Evolutionary conservation across 2,113 vertebrate genomes (phyloP).

Genomic region (human (Homo sapiens)): GRCh38 chr1:100020001-100020500

Average conservation of each 20-base stretch:
- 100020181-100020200: neutral
- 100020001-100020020: neutral
- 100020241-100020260: neutral
- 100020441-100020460: conserved; percentile 7
- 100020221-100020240: neutral
- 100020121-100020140: neutral
- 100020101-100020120: neutral
- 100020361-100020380: neutral
- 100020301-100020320: neutral
- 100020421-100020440: neutral
- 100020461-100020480: conserved; percentile 7
- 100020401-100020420: conserved; percentile 6
- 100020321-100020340: neutral
- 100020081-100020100: neutral
- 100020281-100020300: neutral
- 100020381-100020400: neutral
- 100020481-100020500: neutral
- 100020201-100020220: neutral
- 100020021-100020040: neutral
- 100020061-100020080: neutral
- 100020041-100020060: neutral
- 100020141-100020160: neutral
- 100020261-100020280: neutral
- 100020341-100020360: neutral
- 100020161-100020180: conserved; percentile 19